Base-by-base conservation (phyloP, 2,113 vertebrate species). In the Shinisaurus crocodilurus region DNA sequence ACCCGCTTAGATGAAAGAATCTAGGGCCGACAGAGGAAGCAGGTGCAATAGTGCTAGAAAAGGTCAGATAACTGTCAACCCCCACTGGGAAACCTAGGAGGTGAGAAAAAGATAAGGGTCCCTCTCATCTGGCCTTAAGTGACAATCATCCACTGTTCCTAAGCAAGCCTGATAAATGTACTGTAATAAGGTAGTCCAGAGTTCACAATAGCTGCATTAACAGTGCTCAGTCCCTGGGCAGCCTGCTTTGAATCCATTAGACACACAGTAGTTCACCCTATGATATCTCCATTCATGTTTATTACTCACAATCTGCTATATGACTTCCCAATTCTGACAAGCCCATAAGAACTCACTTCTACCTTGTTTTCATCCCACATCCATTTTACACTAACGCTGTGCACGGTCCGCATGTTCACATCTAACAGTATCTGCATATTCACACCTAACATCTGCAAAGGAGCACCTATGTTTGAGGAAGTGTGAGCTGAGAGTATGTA, bases 211-310 rank as follows among this genome's bases (percentile, higher is more conserved):
- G 18, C 63, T 74, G 75, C n/a, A 40, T 0, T 75, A 50, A 12
- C 6, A 5, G 3, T 5, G 57, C 7, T 60, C 34, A 45, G 50
- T 40, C 60, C 92, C 84, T 82, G 23, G 43, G 20, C 10, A 63
- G 76, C 85, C 86, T 92, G 27, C 87, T 85, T 45, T 74, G 48
- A 85, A 40, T 79, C 8, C 0, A 9, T 93, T 90, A 92, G 82
- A 16, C 18, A 86, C 40, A 10, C 8, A 37, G 16, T 18, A 5
- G 16, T 3, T 94, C 86, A 8, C 67, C 45, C 1, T 25, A 83
- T 4, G 48, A 88, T 50, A 89, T 89, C 15, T 8, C 0, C 1
- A 80, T 75, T 13, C 69, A 57, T 88, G 48, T 0, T 9, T 90
- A 2, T 70, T 82, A 10, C 81, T 90, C 82, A 74, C 67, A 32